phyloP scores from a whole-genome alignment of 1,140 invertebrate species.

The Cyclina sinensis region DNA sequence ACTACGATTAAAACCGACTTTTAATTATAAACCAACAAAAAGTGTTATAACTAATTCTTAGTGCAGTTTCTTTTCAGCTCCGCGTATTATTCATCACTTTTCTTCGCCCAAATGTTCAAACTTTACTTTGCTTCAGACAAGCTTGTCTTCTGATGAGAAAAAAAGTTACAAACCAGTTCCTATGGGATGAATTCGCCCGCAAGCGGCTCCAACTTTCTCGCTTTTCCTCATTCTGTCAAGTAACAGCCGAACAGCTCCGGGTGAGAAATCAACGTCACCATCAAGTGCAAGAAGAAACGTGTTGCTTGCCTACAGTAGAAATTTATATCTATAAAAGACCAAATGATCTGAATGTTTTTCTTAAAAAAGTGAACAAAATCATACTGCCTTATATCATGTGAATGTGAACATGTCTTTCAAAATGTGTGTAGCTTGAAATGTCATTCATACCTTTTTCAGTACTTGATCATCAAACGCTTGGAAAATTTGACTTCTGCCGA shows the following conservation, averaged over 20 bases:
- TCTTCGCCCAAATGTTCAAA: no score
- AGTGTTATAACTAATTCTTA: no score
- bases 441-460: constrained; percentile 13
- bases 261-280: constrained; percentile 88
- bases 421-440: background rate
- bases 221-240: constrained; percentile 88
- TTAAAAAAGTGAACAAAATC: background rate
- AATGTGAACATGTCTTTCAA: background rate
- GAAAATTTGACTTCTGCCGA: constrained; percentile 59
- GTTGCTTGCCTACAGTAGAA: constrained; percentile 86
- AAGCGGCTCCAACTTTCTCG: constrained; percentile 88
- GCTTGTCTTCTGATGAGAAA: no score
- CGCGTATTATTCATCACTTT: no score
- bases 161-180: constrained; percentile 76
- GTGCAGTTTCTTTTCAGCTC: no score
- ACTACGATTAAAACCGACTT: no score
- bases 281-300: constrained; percentile 88
- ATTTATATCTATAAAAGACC: no score
- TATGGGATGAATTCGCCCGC: constrained; percentile 88
- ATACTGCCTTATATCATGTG: background rate
- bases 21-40: no score
- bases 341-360: background rate
- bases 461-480: constrained; percentile 56
- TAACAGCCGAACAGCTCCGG: constrained; percentile 87
- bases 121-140: no score